Base-by-base conservation (phyloP, 2,113 vertebrate genomes). In the Dendropsophus ebraccatus region DNA sequence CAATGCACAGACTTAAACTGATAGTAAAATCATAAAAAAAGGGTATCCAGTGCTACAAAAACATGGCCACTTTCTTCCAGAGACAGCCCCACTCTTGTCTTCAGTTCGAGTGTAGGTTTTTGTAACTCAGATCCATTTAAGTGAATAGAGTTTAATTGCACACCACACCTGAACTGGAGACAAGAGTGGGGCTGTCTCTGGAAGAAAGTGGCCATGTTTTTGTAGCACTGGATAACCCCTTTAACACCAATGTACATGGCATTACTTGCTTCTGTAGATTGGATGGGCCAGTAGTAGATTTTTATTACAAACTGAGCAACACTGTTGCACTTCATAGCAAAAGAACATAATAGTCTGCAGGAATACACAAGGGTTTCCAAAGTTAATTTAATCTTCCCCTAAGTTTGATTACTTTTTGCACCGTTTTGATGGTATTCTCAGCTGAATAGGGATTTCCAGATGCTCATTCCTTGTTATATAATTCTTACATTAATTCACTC, bases 331-430 rank as follows among this genome's bases (percentile, higher is more conserved):
- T 72, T 80, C 35, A 58, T 72, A 37, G 23, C 76, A 52, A n/a
- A 72, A 70, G 62, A 78, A 79, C 62, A 85, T 79, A 56, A 41
- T 41, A 80, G 67, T 86, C 62, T 79, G 76, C 8, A 56, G 65
- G 73, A 79, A 86, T 86, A 45, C 75, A 25, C 84, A 70, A 45
- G 76, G 75, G 75, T 50, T 70, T 78, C 37, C 41, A 80, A 80
- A 86, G 75, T 86, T 80, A 79, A 86, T 86, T 79, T 86, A 86
- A 80, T 86, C 84, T 86, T 80, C 69, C 23, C 49, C 75, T 79
- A 54, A 86, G 84, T 86, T 86, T 86, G 84, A 86, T 86, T 86
- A 86, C 75, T 86, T 70, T 77, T 45, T 72, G 75, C 76, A 86
- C 41, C 12, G 32, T 78, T 86, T 80, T 56, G 32, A 86, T 79